phyloP scores from a whole-genome alignment of 2,797 vertebrate genomes.

The Coluber constrictor region DNA sequence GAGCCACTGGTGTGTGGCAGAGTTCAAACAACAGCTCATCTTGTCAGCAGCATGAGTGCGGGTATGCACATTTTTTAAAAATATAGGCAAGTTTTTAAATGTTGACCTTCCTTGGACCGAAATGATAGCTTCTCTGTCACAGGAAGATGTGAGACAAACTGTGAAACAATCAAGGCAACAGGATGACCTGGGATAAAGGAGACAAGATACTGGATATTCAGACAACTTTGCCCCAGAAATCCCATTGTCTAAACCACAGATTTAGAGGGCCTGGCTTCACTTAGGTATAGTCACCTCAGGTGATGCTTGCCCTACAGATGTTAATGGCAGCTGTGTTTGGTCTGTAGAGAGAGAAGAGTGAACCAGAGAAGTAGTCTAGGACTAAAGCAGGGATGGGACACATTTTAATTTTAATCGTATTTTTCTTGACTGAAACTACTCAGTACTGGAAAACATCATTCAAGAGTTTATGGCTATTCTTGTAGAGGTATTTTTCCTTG shows the following conservation, averaged over 20 bases:
- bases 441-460: neutral
- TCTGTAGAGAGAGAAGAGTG: neutral
- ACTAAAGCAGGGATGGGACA: neutral
- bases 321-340: neutral
- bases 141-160: neutral
- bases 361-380: neutral
- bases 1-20: neutral
- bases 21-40: slow-evolving; percentile 48
- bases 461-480: neutral
- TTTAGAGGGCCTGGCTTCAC: neutral
- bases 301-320: neutral
- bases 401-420: neutral
- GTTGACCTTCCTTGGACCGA: slow-evolving; percentile 2
- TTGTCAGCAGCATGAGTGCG: slow-evolving; percentile 31
- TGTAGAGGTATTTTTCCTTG: neutral
- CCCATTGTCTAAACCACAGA: neutral
- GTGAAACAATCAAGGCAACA: neutral
- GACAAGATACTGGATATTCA: neutral
- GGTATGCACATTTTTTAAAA: neutral
- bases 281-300: neutral
- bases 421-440: neutral
- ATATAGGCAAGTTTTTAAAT: slow-evolving; percentile 46
- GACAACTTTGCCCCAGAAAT: neutral
- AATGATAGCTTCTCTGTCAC: neutral
- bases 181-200: neutral